These are phyloP conservation scores for Pteruthius melanotis DNA, from an alignment of 2,113 vertebrate species.

Conservation along the genomic window DNA sequence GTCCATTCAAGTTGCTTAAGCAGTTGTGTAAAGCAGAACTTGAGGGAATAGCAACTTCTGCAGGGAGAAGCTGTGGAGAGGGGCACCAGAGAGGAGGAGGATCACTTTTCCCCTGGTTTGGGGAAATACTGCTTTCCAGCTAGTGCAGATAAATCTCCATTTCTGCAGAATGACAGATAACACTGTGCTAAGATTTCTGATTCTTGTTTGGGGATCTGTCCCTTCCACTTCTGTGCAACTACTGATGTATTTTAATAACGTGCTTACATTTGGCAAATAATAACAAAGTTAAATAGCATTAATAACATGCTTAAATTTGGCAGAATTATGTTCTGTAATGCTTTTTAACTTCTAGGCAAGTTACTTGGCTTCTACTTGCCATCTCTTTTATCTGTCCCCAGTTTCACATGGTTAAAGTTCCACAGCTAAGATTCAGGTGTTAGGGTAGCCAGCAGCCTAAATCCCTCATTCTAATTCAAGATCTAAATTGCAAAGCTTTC, in stretches of 20 bases:
- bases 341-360: background rate
- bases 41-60: background rate
- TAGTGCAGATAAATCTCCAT: background rate
- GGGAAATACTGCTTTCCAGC: background rate
- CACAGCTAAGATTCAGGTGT: background rate
- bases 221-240: background rate
- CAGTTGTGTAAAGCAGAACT: background rate
- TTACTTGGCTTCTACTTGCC: background rate
- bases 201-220: background rate
- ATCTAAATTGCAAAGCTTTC: background rate
- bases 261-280: background rate
- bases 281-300: background rate
- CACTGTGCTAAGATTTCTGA: fast-evolving
- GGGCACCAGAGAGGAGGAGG: background rate
- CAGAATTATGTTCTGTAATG: background rate
- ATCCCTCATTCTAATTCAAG: background rate
- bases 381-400: background rate
- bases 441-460: background rate
- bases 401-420: background rate
- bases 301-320: background rate
- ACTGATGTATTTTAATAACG: background rate
- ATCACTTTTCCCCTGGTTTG: background rate
- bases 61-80: background rate
- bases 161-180: background rate
- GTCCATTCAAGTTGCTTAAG: background rate